Percentiles rank a stretch among this genome's conserved stretches.
Conservation (phyloP, 2,113 vertebrate species). For the Nycticebus coucang region DNA sequence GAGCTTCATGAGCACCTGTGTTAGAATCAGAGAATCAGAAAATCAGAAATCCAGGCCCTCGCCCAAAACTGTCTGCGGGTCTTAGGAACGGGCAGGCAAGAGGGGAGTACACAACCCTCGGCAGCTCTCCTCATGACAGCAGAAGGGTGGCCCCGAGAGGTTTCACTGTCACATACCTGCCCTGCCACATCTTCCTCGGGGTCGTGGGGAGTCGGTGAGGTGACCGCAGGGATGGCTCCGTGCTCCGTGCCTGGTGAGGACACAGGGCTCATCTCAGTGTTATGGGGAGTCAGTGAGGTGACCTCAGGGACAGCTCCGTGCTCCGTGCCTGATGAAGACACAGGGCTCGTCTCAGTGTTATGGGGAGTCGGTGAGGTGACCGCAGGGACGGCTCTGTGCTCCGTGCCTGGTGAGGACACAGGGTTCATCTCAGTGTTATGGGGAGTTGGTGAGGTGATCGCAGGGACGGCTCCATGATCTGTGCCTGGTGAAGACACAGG, state of each 20-base stretch:
- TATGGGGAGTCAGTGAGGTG: too few relatives aligned
- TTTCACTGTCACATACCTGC: background rate
- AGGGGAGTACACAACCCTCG: rapidly evolving
- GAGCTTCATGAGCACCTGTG: background rate
- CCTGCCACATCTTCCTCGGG: rapidly evolving
- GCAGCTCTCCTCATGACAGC: too few relatives aligned
- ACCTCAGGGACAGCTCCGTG: too few relatives aligned
- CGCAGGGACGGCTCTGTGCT: rapidly evolving
- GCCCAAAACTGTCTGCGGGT: background rate
- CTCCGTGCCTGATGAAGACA: too few relatives aligned
- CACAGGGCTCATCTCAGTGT: too few relatives aligned
- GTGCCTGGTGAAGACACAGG: too few relatives aligned
- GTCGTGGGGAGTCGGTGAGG: background rate
- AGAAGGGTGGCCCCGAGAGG: background rate
- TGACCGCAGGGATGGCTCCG: rapidly evolving
- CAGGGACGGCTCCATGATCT: too few relatives aligned
- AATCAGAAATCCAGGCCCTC: background rate
- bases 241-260: too few relatives aligned
- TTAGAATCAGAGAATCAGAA: background rate
- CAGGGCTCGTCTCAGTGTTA: too few relatives aligned
- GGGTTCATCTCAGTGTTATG: too few relatives aligned
- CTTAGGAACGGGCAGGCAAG: background rate
- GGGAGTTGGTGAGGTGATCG: too few relatives aligned
- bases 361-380: background rate
- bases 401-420: too few relatives aligned